Evolutionary conservation across 2,797 vertebrate genomes (phyloP).

Genomic region (Peromyscus melanophrys): DNA sequence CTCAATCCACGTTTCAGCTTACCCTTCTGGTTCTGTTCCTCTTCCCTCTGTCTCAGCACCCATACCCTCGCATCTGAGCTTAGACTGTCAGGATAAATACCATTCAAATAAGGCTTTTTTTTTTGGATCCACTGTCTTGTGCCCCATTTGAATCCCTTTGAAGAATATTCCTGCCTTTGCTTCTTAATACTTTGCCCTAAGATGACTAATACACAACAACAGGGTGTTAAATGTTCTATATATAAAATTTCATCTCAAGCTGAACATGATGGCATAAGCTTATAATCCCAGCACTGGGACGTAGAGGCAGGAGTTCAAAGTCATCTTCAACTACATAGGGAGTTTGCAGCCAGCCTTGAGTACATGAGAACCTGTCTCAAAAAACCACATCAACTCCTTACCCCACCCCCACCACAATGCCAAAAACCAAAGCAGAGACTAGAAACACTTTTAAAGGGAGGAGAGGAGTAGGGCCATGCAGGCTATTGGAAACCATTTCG

Average conservation of each 20-base stretch:
- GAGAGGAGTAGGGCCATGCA: conserved; percentile 67
- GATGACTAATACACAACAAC: conserved; percentile 25
- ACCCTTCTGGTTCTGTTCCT: not conserved
- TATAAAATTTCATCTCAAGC: conserved; percentile 57
- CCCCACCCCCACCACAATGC: not conserved
- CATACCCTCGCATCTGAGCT: not conserved
- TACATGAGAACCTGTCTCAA: not conserved
- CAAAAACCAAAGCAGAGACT: conserved; percentile 62
- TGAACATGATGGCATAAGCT: not conserved
- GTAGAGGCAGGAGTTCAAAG: not conserved
- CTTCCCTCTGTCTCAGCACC: not conserved
- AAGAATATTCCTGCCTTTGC: not conserved
- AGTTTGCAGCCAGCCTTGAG: not conserved
- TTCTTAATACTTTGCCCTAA: conserved; percentile 40
- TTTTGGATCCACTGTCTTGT: not conserved
- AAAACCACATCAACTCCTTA: not conserved
- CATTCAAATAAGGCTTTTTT: not conserved
- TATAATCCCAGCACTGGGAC: not conserved
- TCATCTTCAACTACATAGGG: not conserved
- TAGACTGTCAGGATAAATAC: not conserved
- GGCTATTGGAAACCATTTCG: conserved; percentile 80
- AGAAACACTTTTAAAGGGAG: conserved; percentile 75
- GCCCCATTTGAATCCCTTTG: not conserved
- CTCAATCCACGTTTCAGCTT: not conserved
- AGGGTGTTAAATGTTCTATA: not conserved